Evolutionary conservation across 2,797 vertebrate genomes (phyloP).

Genomic region (Florisuga fusca): DNA sequence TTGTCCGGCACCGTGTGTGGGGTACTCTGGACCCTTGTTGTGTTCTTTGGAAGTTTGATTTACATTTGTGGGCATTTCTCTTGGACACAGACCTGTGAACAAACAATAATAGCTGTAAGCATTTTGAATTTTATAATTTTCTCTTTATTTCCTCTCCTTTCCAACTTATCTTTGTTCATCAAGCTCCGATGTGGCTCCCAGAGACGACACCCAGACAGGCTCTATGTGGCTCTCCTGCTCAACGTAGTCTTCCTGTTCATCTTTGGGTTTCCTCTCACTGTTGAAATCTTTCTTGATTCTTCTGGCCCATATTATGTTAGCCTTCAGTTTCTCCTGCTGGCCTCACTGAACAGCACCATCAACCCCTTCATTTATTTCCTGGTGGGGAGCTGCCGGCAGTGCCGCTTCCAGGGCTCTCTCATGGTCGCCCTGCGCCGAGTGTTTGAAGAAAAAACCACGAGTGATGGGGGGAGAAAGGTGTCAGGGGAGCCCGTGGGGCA

Average conservation of each 20-base stretch:
- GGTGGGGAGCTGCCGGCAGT: slow-evolving; percentile 61
- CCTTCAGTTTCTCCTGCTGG: too few species aligned
- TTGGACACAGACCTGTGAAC: too few species aligned
- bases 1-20: too few species aligned
- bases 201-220: not conserved
- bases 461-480: not conserved
- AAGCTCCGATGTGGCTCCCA: slow-evolving; percentile 23
- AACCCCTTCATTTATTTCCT: slow-evolving; percentile 74
- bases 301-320: not conserved
- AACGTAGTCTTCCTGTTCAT: slow-evolving; percentile 58
- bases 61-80: too few species aligned
- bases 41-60: too few species aligned
- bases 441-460: slow-evolving; percentile 40
- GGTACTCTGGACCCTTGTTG: too few species aligned
- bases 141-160: not conserved
- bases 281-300: fast-evolving
- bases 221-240: slow-evolving; percentile 50
- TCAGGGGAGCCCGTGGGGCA: not conserved
- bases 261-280: slow-evolving; percentile 6
- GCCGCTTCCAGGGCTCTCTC: slow-evolving; percentile 12
- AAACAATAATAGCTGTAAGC: too few species aligned
- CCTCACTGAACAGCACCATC: slow-evolving; percentile 40
- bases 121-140: too few species aligned
- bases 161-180: slow-evolving; percentile 52
- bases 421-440: slow-evolving; percentile 40